phyloP scores from a whole-genome alignment of 2,888 invertebrate genomes.

The Caenorhabditis becei region DNA sequence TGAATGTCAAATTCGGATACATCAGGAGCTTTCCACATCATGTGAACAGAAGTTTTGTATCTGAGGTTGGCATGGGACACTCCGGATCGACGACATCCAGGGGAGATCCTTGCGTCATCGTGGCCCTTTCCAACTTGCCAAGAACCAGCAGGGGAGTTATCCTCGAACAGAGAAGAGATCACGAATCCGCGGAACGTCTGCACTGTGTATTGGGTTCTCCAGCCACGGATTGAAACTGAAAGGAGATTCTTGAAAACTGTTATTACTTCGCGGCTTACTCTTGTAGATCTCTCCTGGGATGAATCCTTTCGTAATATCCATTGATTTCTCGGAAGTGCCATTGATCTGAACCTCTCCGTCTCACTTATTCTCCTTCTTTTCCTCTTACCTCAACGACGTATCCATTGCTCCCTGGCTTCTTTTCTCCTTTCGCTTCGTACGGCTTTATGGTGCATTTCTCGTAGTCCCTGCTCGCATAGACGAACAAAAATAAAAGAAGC shows the following conservation, averaged over 20 bases:
- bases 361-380: conserved; percentile 3
- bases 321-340: conserved; percentile 55
- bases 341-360: conserved; percentile 46
- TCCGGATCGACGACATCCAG: conserved; percentile 78
- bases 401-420: conserved; percentile 78
- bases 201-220: conserved; percentile 80
- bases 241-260: not conserved
- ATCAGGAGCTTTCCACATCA: conserved; percentile 80
- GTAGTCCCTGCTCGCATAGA: no score
- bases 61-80: conserved; percentile 79
- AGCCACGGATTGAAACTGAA: conserved; percentile 78
- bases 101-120: conserved; percentile 79
- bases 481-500: conserved; percentile 26
- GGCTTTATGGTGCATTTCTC: conserved; percentile 68
- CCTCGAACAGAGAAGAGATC: conserved; percentile 75
- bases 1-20: conserved; percentile 23
- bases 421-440: conserved; percentile 73
- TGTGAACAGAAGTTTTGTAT: conserved; percentile 80
- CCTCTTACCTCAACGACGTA: conserved; percentile 75
- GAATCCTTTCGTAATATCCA: conserved; percentile 70
- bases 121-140: conserved; percentile 76
- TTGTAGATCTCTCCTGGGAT: conserved; percentile 78
- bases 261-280: conserved; percentile 21
- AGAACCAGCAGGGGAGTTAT: conserved; percentile 75
- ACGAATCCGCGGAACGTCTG: conserved; percentile 82